These are phyloP conservation scores for Dasyprocta punctata DNA, from an alignment of 2,113 vertebrate species.

Conservation along the genomic window DNA sequence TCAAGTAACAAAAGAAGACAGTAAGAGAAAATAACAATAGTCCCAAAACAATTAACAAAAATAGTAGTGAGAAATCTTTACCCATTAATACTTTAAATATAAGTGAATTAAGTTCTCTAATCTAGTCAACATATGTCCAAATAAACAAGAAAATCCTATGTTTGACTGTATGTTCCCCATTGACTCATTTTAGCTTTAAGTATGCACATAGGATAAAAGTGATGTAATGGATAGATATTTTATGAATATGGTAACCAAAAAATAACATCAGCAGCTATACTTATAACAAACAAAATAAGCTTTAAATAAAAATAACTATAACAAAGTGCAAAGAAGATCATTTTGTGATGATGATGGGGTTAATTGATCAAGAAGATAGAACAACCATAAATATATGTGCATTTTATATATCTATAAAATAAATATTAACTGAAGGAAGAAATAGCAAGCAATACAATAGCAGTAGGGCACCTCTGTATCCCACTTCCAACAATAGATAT, in stretches of 20 bases:
- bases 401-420: background rate
- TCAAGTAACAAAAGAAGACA: background rate
- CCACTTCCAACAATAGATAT: background rate
- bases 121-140: background rate
- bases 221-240: background rate
- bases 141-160: background rate
- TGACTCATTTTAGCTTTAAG: background rate
- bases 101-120: background rate
- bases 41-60: background rate
- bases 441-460: background rate
- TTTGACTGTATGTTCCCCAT: background rate
- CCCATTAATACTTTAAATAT: background rate
- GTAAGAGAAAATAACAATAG: background rate
- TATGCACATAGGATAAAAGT: background rate
- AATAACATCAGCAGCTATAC: background rate
- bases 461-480: background rate
- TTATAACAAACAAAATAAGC: background rate
- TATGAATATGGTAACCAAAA: background rate
- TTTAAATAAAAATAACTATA: background rate
- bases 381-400: background rate
- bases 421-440: background rate
- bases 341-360: background rate
- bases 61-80: background rate
- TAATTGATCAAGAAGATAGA: background rate
- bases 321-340: background rate